Conservation (phyloP, 2,113 vertebrate genomes). For the Xenopus borealis region DNA sequence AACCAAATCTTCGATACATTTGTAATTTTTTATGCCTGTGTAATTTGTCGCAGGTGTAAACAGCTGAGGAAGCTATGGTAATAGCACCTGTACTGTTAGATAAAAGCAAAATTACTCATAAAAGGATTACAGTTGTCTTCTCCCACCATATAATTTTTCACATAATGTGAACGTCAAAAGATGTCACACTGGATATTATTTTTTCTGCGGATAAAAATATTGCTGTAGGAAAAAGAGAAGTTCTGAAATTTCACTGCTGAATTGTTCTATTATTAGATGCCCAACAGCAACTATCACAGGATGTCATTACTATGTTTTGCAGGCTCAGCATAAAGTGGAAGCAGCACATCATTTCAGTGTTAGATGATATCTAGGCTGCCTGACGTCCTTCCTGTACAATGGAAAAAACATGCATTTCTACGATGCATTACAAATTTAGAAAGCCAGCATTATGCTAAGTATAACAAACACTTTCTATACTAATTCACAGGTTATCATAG, state of each 20-base stretch:
- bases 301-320: constrained; percentile 33
- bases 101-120: not conserved
- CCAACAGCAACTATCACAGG: not conserved
- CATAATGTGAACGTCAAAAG: constrained; percentile 26
- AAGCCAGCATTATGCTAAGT: constrained; percentile 12
- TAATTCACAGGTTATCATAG: no score
- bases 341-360: constrained; percentile 40
- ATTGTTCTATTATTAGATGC: constrained; percentile 25
- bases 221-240: constrained; percentile 33
- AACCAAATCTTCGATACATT: no score
- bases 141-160: not conserved
- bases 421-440: constrained; percentile 28
- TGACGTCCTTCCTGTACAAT: constrained; percentile 34
- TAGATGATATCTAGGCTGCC: constrained; percentile 42
- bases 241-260: constrained; percentile 15
- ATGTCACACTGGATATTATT: constrained; percentile 23
- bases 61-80: not conserved
- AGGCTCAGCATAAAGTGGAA: constrained; percentile 42
- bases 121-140: not conserved
- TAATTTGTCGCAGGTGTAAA: no score
- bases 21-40: no score
- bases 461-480: not conserved
- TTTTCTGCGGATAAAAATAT: constrained; percentile 28
- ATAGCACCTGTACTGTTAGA: not conserved
- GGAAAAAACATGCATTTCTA: constrained; percentile 26